Percentiles rank a stretch among this genome's conserved stretches.
phyloP scores from a whole-genome alignment of 2,113 vertebrate genomes.

The Urocynchramus pylzowi region DNA sequence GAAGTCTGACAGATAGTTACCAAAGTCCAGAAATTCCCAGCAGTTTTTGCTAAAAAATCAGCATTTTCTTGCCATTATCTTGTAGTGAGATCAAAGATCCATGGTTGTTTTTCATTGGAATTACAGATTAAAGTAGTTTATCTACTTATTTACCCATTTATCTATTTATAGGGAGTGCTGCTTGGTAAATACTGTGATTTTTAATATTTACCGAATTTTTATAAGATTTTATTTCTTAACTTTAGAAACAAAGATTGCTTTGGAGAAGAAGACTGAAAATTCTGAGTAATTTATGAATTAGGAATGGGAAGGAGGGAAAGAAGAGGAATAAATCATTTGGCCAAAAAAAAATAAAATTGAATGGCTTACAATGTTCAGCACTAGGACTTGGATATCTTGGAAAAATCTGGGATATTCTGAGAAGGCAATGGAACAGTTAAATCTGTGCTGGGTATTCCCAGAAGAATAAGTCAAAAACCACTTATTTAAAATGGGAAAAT shows the following conservation, averaged over 20 bases:
- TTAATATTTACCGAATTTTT: not conserved
- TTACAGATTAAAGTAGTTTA: not conserved
- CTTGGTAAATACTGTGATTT: not conserved
- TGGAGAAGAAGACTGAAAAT: not conserved
- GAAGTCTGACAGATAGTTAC: not conserved
- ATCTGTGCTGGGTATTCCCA: not conserved
- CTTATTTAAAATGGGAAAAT: constrained; percentile 16
- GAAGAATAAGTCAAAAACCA: not conserved
- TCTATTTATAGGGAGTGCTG: not conserved
- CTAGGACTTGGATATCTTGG: not conserved
- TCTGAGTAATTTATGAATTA: not conserved
- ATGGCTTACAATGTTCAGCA: not conserved
- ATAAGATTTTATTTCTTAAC: not conserved
- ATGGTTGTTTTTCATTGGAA: not conserved
- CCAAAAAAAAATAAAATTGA: not conserved
- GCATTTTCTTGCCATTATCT: not conserved
- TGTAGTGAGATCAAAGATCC: not conserved
- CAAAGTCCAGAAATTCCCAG: not conserved
- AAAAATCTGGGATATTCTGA: not conserved
- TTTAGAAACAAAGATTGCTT: not conserved
- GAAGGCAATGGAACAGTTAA: not conserved
- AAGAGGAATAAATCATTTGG: not conserved
- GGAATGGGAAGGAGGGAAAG: not conserved
- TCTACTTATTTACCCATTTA: not conserved
- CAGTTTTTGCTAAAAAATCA: not conserved